Evolutionary conservation across 2,888 invertebrate species (phyloP), one percentile per base, ranked within the genome.

Genomic region (Anodontia alba): DNA sequence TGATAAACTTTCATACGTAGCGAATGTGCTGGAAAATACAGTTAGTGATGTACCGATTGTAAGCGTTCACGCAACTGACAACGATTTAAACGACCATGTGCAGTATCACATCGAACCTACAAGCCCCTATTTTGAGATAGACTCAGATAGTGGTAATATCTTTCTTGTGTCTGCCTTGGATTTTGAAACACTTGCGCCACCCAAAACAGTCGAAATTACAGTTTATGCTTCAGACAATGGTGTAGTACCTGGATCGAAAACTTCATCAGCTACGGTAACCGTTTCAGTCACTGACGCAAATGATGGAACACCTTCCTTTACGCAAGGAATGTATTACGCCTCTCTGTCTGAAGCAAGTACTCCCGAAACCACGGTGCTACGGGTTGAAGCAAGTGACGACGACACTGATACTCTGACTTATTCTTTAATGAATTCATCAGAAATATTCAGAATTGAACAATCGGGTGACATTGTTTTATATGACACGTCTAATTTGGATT

Each of bases 221-320:
- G 81, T 89, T 23, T 51, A 76, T 33, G 89, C 88, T 12, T 81
- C 76, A 7, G 90, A 90, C 78, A 69, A 73, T 49, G 88, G 85
- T 17, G 73, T 70, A 2, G 62, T 73, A 23, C 81, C 84, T 33
- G 29, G 73, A 29, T 46, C 80, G 36, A 57, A 31, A 3, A 81
- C 86, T 23, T 73, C 89, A n/a, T 83, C 89, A 10, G 88, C 90
- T 26, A 89, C 87, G 12, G 87, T 92, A 1, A 89, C 81, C 20
- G 81, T 93, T 31, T 83, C 80, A 12, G 80, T 93, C 7, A 84
- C 86, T 20, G 91, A 92, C 81, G 86, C 84, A 54, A 92, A 92
- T 73, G 92, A 92, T 77, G 87, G 89, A 38, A 88, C 88, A 8
- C 93, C 93, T 15, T 81, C 85, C 42, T 92, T 93, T 80, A 86